phyloP scores from a whole-genome alignment of 2,888 invertebrate genomes.

The Ctenicera cuprea region DNA sequence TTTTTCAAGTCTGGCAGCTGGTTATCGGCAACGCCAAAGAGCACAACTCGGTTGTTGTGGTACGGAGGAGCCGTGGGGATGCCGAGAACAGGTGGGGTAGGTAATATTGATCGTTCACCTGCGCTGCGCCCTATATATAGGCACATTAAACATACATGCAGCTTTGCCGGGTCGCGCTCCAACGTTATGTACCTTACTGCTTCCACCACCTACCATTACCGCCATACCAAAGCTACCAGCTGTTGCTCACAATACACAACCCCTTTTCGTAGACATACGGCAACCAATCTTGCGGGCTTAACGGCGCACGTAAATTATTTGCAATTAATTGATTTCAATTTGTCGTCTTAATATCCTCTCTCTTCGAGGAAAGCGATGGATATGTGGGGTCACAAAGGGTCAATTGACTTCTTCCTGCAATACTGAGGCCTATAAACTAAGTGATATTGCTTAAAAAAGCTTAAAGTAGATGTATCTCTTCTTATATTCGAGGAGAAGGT shows the following conservation, averaged over 20 bases:
- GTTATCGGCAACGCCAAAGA: constrained; percentile 40
- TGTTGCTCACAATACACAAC: constrained; percentile 38
- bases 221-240: constrained; percentile 46
- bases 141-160: constrained; percentile 60
- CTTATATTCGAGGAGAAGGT: too few relatives aligned
- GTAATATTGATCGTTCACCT: constrained; percentile 61
- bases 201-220: constrained; percentile 13
- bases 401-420: too few relatives aligned
- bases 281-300: not conserved
- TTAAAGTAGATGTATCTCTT: too few relatives aligned
- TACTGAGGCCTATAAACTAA: too few relatives aligned
- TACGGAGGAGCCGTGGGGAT: constrained; percentile 44
- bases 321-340: too few relatives aligned
- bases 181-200: constrained; percentile 39
- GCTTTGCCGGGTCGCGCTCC: constrained; percentile 49
- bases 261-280: not conserved
- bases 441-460: too few relatives aligned
- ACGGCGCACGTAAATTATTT: too few relatives aligned
- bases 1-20: constrained; percentile 36
- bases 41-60: constrained; percentile 48
- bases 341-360: too few relatives aligned
- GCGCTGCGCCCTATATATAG: constrained; percentile 60
- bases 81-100: constrained; percentile 51
- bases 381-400: too few relatives aligned
- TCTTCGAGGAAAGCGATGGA: too few relatives aligned